Evolutionary conservation across 2,113 vertebrate genomes (phyloP).

Genomic region (Vireo altiloquus): DNA sequence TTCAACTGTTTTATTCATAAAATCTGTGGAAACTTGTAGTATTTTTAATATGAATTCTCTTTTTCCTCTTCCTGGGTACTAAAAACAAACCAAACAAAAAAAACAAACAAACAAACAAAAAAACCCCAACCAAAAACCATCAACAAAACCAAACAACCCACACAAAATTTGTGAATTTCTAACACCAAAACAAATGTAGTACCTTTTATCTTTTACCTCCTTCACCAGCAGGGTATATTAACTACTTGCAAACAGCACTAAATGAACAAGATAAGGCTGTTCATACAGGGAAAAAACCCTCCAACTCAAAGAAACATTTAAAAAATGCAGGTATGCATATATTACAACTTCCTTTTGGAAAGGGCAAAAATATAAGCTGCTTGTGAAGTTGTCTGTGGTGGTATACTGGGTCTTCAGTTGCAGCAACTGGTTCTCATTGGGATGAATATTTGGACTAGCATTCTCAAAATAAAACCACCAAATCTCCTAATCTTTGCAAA

Average conservation of each 20-base stretch:
- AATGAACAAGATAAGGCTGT: conserved; percentile 35
- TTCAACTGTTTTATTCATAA: background rate
- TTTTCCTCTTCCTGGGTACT: background rate
- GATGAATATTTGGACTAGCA: background rate
- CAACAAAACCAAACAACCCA: background rate
- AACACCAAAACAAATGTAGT: background rate
- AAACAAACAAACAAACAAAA: background rate
- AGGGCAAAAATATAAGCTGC: background rate
- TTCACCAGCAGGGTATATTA: background rate
- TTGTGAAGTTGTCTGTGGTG: conserved; percentile 21
- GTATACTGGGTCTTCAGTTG: background rate
- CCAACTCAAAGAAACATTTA: background rate
- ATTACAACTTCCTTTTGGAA: background rate
- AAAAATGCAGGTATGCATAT: background rate
- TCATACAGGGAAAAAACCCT: background rate
- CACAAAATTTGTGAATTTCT: background rate
- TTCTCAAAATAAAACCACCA: conserved; percentile 46
- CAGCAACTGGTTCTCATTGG: conserved; percentile 12
- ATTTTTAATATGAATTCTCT: background rate
- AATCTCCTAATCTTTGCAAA: conserved; percentile 51
- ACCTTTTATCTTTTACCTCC: conserved; percentile 16
- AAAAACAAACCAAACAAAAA: background rate
- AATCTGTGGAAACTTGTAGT: background rate
- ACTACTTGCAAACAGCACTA: background rate
- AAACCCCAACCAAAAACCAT: rapidly evolving